Evolutionary conservation across 2,797 vertebrate genomes (phyloP).

Genomic region (Nannoperca obscura): DNA sequence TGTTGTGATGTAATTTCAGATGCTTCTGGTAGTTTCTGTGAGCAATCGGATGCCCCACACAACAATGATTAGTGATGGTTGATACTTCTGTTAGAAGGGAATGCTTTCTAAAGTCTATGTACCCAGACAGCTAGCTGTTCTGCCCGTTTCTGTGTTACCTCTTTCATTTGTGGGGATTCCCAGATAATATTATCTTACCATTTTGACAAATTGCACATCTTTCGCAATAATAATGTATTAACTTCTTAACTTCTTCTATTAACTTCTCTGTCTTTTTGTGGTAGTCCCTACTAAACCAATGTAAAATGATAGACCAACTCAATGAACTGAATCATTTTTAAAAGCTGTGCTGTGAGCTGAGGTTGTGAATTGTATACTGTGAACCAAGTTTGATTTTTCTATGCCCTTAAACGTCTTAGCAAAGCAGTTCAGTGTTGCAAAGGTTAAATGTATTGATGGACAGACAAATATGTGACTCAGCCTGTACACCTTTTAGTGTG

Average conservation of each 20-base stretch:
- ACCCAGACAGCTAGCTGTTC: background rate
- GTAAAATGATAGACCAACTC: background rate
- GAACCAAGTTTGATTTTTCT: background rate
- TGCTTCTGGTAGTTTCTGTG: background rate
- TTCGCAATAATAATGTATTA: background rate
- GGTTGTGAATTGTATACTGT: background rate
- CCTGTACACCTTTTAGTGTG: background rate
- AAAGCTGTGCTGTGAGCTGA: background rate
- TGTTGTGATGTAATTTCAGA: background rate
- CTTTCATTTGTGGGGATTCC: background rate
- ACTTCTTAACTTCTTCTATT: background rate
- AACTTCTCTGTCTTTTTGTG: too few relatives aligned
- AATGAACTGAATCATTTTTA: background rate
- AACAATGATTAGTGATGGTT: background rate
- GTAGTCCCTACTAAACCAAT: background rate
- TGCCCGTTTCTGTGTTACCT: background rate
- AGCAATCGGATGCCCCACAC: background rate
- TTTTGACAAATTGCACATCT: background rate
- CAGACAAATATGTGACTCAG: background rate
- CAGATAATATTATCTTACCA: background rate
- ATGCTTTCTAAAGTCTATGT: too few relatives aligned
- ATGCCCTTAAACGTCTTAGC: background rate
- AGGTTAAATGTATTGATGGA: background rate
- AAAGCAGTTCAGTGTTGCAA: background rate
- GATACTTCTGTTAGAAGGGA: too few relatives aligned